Conservation (phyloP, 2,797 vertebrate genomes). For the Tachyglossus aculeatus region DNA sequence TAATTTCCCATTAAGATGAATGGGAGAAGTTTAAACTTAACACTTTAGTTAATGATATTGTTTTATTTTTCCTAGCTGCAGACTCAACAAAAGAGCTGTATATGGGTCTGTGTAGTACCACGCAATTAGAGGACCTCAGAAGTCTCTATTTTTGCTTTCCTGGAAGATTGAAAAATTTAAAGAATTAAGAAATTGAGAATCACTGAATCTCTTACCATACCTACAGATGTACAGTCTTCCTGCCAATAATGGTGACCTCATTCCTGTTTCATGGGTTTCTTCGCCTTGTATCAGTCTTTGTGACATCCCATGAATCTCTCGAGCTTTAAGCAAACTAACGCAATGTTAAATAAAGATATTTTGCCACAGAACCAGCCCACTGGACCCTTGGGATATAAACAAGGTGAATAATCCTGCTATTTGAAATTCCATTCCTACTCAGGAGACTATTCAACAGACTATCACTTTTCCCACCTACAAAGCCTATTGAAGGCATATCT, state of each 20-base stretch:
- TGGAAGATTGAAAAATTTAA: conserved; percentile 1
- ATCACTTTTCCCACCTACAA: too few relatives aligned
- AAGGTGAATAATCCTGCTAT: too few relatives aligned
- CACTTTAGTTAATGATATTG: conserved; percentile 3
- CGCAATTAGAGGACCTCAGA: neutral
- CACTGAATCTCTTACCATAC: neutral
- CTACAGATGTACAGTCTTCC: neutral
- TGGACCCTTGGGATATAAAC: too few relatives aligned
- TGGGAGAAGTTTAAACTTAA: conserved; percentile 6
- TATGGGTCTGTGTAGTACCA: neutral
- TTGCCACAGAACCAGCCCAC: too few relatives aligned
- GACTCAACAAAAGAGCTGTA: neutral
- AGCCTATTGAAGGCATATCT: too few relatives aligned
- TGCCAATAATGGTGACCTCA: neutral
- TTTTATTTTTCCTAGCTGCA: neutral
- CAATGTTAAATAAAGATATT: too few relatives aligned
- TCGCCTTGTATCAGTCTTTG: neutral
- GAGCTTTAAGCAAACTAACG: too few relatives aligned
- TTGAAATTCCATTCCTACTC: too few relatives aligned
- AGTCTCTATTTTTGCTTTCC: neutral
- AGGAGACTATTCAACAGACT: too few relatives aligned
- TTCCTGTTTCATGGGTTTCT: neutral
- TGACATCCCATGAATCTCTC: too few relatives aligned
- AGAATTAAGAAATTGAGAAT: conserved; percentile 4
- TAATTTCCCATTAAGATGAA: conserved; percentile 35